These are phyloP conservation scores for Empis livida DNA, from an alignment of 2,888 invertebrate species.

Conservation along the genomic window DNA sequence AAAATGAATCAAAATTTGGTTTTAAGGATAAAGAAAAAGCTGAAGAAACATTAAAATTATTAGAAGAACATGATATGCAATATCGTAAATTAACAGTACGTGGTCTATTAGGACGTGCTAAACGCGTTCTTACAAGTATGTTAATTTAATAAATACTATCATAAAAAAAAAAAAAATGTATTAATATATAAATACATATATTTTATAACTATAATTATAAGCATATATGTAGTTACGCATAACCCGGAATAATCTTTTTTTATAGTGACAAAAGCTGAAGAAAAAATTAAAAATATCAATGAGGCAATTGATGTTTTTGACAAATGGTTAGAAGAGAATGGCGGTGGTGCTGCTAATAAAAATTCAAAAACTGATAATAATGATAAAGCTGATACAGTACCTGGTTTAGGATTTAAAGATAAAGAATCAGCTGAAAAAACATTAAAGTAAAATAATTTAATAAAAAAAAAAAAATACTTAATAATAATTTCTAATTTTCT, in stretches of 20 bases:
- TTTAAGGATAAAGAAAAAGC: slow-evolving; percentile 62
- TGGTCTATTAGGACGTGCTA: slow-evolving; percentile 43
- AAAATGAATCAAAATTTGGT: slow-evolving; percentile 51
- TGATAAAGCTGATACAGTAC: slow-evolving; percentile 48
- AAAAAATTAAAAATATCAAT: slow-evolving; percentile 53
- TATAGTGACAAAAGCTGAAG: slow-evolving; percentile 56
- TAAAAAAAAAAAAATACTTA: background rate
- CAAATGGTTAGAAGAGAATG: slow-evolving; percentile 47
- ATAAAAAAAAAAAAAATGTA: too few species aligned
- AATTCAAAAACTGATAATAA: slow-evolving; percentile 39
- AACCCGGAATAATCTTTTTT: slow-evolving; percentile 13
- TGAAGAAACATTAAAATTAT: slow-evolving; percentile 47
- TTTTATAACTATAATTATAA: too few species aligned
- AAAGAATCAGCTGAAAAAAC: slow-evolving; percentile 58
- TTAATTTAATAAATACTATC: slow-evolving; percentile 6
- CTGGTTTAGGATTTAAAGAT: slow-evolving; percentile 66
- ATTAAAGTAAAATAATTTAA: slow-evolving; percentile 38
- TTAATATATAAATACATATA: background rate
- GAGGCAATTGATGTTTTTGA: slow-evolving; percentile 57
- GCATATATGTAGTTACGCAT: too few species aligned
- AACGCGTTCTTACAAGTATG: slow-evolving; percentile 39
- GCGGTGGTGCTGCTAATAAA: slow-evolving; percentile 30
- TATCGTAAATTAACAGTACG: slow-evolving; percentile 51
- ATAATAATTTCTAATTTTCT: background rate
- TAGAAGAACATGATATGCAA: slow-evolving; percentile 50